phyloP scores from a whole-genome alignment of 2,888 invertebrate species.

The Sicus ferrugineus region DNA sequence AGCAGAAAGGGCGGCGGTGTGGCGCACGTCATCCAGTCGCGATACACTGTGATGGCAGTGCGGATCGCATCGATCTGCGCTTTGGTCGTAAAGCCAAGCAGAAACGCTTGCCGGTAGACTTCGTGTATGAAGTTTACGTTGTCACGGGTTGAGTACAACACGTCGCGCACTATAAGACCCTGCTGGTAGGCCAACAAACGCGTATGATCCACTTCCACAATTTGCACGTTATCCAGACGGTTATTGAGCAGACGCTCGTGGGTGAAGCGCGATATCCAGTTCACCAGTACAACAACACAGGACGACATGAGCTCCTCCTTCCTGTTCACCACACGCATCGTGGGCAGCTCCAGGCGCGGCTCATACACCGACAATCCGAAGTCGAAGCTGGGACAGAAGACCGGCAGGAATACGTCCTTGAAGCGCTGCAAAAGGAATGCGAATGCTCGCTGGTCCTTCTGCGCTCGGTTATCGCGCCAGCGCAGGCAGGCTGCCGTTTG shows the following conservation, averaged over 20 bases:
- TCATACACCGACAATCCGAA: slow-evolving; percentile 81
- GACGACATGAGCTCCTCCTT: slow-evolving; percentile 72
- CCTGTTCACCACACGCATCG: slow-evolving; percentile 69
- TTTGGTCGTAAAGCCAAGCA: slow-evolving; percentile 77
- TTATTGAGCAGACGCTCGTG: slow-evolving; percentile 70
- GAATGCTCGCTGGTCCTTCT: slow-evolving; percentile 84
- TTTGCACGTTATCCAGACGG: slow-evolving; percentile 59
- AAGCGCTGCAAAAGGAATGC: slow-evolving; percentile 91
- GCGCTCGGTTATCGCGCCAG: slow-evolving; percentile 84
- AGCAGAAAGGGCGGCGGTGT: slow-evolving; percentile 81
- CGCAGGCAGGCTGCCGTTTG: slow-evolving; percentile 88
- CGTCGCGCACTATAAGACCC: slow-evolving; percentile 79
- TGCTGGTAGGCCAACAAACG: slow-evolving; percentile 59
- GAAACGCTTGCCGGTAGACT: slow-evolving; percentile 90
- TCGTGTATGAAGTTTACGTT: slow-evolving; percentile 96
- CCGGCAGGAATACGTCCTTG: slow-evolving; percentile 86
- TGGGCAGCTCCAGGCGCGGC: slow-evolving; percentile 82
- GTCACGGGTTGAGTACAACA: slow-evolving; percentile 85
- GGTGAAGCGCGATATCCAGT: slow-evolving; percentile 87
- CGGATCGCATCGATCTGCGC: slow-evolving; percentile 86
- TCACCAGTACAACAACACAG: slow-evolving; percentile 85
- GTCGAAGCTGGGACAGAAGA: slow-evolving; percentile 89
- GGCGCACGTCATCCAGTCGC: slow-evolving; percentile 93
- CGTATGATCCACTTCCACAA: slow-evolving; percentile 60
- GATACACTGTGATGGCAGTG: slow-evolving; percentile 89